Conservation (phyloP, 1,140 invertebrate genomes). For the Drosophila punjabiensis region DNA sequence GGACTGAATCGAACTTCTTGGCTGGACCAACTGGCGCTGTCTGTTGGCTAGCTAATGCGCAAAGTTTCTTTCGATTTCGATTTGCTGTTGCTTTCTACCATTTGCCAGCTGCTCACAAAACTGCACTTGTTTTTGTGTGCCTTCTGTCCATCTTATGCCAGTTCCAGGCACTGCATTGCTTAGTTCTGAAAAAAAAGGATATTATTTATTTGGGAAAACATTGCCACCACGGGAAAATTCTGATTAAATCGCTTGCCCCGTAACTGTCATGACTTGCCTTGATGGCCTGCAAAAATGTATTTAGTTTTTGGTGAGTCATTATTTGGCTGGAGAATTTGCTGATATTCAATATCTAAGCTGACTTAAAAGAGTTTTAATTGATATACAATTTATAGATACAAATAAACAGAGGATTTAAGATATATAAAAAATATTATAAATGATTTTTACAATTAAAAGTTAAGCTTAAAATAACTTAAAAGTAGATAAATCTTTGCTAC, state of each 20-base stretch:
- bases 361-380: not conserved
- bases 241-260: constrained; percentile 25
- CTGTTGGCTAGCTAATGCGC: constrained; percentile 62
- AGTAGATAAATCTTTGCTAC: not conserved
- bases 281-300: constrained; percentile 5
- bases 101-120: constrained; percentile 66
- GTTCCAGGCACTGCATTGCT: constrained; percentile 19
- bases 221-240: constrained; percentile 1
- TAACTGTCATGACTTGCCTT: constrained; percentile 10
- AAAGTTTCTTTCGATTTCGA: constrained; percentile 62
- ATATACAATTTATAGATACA: not conserved
- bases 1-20: constrained; percentile 51
- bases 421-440: not conserved
- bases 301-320: not conserved
- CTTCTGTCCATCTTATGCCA: constrained; percentile 33
- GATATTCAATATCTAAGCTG: not conserved
- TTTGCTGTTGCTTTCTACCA: constrained; percentile 9
- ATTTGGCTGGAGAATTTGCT: too few species aligned
- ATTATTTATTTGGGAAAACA: constrained; percentile 14
- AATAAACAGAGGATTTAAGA: not conserved
- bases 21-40: constrained; percentile 75
- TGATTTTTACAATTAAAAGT: not conserved
- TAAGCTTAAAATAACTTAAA: not conserved
- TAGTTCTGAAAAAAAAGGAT: not conserved
- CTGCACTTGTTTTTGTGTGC: constrained; percentile 25